Base-by-base conservation (phyloP, 2,888 invertebrate genomes). In the Hydropsyche betteni region DNA sequence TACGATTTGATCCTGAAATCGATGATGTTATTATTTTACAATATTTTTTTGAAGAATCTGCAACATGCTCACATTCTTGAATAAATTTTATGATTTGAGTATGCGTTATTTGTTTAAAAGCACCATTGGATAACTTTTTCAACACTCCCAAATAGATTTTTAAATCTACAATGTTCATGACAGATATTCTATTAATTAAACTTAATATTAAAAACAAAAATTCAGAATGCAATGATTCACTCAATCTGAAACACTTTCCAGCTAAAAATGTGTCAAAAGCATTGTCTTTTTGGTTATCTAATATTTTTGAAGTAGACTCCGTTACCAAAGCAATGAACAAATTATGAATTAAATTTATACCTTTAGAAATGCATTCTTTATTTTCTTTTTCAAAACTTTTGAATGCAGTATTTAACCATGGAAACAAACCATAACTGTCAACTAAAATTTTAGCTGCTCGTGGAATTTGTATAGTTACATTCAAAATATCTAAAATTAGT, bases 351-450 rank as follows among this genome's bases (percentile, higher is more conserved):
- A 85, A 81, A 55, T 80, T 79, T 0, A 83, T 77, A 5, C 83
- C 73, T 5, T 80, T 75, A 33, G 79, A 76, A 4, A 82, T 74
- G 7, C 79, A 77, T 53, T 82, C 80, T 12, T 69, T 33, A 61
- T 83, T 81, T 16, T 80, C 79, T 33, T 69, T 70, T 0, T 78
- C 74, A n/a, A 82, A 69, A 61, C 80, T 77, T 5, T 76, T 75
- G 4, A 86, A 80, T 1, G 86, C 81, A 44, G 84, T 83, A 68
- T 83, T 82, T 2, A 95, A 81, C 93, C 95, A 95, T 0, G 92
- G 87, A 38, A 95, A 81, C 1, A 96, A 83, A 0, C 93, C 92
- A 80, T 92, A 90, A 38, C 90, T 89, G 77, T 89, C 90, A 14
- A 91, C 86, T 80, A 95, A 85, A 71, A 92, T 88, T 79, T 89